These are phyloP conservation scores for Bagarius yarrelli DNA, from an alignment of 2,113 vertebrate species.

Conservation along the genomic window DNA sequence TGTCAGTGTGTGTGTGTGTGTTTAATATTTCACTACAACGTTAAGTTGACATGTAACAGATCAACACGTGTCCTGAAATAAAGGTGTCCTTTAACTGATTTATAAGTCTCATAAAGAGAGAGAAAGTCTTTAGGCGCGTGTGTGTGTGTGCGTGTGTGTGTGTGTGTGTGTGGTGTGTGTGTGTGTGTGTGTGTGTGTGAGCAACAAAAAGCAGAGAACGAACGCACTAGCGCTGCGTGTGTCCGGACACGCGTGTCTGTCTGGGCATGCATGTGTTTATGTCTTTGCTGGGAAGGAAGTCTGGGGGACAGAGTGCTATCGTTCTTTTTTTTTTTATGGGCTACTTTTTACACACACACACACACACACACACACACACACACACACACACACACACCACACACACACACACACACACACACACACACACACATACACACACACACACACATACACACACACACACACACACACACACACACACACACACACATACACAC, in stretches of 20 bases:
- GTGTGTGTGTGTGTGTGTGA: background rate
- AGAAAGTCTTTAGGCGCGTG: too few relatives aligned
- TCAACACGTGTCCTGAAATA: too few relatives aligned
- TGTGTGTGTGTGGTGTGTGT: too few relatives aligned
- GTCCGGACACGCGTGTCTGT: constrained; percentile 1
- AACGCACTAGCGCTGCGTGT: too few relatives aligned
- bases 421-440: background rate
- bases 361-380: background rate
- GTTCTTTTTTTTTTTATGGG: background rate
- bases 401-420: background rate
- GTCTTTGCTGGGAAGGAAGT: constrained; percentile 17
- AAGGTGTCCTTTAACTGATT: background rate
- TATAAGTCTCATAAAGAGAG: background rate
- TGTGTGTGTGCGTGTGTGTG: too few relatives aligned
- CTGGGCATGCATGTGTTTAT: constrained; percentile 9
- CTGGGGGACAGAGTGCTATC: background rate
- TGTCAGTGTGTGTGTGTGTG: background rate
- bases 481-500: constrained; percentile 13
- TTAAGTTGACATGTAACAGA: background rate
- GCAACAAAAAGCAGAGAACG: too few relatives aligned
- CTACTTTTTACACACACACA: background rate
- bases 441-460: background rate
- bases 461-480: background rate
- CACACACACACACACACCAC: background rate
- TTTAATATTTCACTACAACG: background rate